Base-by-base conservation (phyloP, 2,888 invertebrate genomes). In the Bruchidius siliquastri region DNA sequence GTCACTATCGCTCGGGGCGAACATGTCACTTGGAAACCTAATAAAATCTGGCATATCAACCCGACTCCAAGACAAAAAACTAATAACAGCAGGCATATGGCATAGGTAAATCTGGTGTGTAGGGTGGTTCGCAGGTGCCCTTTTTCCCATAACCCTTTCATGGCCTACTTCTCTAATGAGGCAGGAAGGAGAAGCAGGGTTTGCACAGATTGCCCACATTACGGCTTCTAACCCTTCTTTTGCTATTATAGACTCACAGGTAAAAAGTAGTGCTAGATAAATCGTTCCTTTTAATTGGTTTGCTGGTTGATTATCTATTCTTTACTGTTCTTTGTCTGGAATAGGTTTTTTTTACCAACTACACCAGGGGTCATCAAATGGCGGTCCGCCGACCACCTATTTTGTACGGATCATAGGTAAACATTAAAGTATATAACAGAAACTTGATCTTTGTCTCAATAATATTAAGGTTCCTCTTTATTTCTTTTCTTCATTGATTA, bases 111-210 rank as follows among this genome's bases (percentile, higher is more conserved):
- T 82, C 80, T 81, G 77, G 79, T 80, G 79, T 79, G 80, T 79
- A 81, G 79, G 80, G 79, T 79, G 81, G 79, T 21, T 81, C 80
- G 83, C 80, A 84, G 84, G 84, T 83, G 84, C 82, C 82, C 77
- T 81, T 79, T 82, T 84, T 83, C 84, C 84, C 83, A 83, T 83
- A 84, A 83, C 83, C 84, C 83, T 83, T 84, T 81, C 80, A 78
- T 81, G 82, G 81, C 83, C 84, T 82, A 84, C 79, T 82, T 83
- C 81, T 82, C 79, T 83, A 84, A 84, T 83, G 84, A 83, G 80
- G 77, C 82, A 81, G 81, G 81, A 82, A 78, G 77, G 77, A 79
- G 81, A 76, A 72, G 74, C 80, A 80, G 82, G 82, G 82, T 82
- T 83, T 80, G 82, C 83, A 83, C 82, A 82, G 83, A 84, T 83